Conservation (phyloP, 1,140 invertebrate genomes). For the Leptinotarsa undecemlineata region DNA sequence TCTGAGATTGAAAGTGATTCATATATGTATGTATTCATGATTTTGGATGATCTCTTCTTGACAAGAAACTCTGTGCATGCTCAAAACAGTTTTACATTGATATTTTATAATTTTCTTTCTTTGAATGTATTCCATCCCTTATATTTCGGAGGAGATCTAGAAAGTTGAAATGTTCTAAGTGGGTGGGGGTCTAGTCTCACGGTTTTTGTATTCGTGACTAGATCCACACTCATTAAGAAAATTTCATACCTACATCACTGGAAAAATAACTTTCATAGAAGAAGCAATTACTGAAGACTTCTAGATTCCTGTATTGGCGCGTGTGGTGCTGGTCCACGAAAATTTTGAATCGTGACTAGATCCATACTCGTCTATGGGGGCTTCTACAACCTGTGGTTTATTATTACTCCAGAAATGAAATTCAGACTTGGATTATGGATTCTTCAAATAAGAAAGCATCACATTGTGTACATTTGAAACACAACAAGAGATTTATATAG, state of each 20-base stretch:
- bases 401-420: too few species aligned
- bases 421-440: too few species aligned
- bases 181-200: slow-evolving; percentile 74
- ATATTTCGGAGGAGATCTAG: too few species aligned
- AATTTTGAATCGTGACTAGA: slow-evolving; percentile 71
- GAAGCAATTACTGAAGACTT: background rate
- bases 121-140: too few species aligned
- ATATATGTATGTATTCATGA: background rate
- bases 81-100: too few species aligned
- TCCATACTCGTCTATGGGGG: slow-evolving; percentile 80
- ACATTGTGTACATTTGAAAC: too few species aligned
- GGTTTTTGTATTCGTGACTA: slow-evolving; percentile 72
- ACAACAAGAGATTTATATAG: too few species aligned
- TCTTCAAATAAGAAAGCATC: too few species aligned
- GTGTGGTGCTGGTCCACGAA: slow-evolving; percentile 78
- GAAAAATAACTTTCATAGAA: background rate
- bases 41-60: background rate
- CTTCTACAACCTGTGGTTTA: slow-evolving; percentile 16
- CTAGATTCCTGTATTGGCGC: slow-evolving; percentile 65
- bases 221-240: slow-evolving; percentile 83
- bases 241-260: slow-evolving; percentile 24
- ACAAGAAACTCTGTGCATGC: background rate
- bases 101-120: too few species aligned
- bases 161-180: slow-evolving; percentile 55
- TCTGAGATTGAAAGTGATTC: too few species aligned